Percentiles rank a stretch among this genome's conserved stretches.
These are phyloP conservation scores for Ectropis grisescens DNA, from an alignment of 1,140 invertebrate species.

Conservation along the genomic window DNA sequence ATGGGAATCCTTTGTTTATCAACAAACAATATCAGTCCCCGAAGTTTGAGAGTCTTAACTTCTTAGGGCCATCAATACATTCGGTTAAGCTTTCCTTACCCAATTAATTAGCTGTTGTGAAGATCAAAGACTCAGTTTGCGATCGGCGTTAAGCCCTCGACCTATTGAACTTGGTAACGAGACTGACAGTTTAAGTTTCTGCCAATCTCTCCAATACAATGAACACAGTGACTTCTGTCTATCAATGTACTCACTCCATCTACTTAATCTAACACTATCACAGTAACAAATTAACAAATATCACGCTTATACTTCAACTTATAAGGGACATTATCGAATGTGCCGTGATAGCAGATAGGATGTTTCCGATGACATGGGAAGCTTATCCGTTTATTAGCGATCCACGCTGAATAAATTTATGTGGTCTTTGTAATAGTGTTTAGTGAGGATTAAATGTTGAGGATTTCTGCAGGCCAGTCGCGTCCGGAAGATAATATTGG, in stretches of 20 bases:
- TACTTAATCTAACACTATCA: conserved; percentile 20
- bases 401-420: conserved; percentile 46
- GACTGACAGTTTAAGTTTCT: conserved; percentile 44
- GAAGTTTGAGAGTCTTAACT: conserved; percentile 8
- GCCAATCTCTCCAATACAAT: conserved; percentile 28
- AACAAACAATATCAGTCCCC: conserved; percentile 11
- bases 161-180: conserved; percentile 37
- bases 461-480: conserved; percentile 30
- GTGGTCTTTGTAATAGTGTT: conserved; percentile 44
- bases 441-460: conserved; percentile 39
- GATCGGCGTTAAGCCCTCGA: conserved; percentile 31
- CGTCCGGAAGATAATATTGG: conserved; percentile 42
- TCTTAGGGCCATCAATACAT: conserved; percentile 21
- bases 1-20: conserved; percentile 9
- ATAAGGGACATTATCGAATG: no score
- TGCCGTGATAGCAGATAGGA: no score
- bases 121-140: conserved; percentile 50
- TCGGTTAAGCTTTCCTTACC: conserved; percentile 38
- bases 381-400: conserved; percentile 40
- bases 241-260: conserved; percentile 23
- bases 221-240: conserved; percentile 32
- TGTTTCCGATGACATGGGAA: conserved; percentile 2
- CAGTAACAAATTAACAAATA: no score
- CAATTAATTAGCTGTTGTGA: conserved; percentile 50
- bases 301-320: background rate